Conservation (phyloP, 2,888 invertebrate species). For the Brachycybe producta region DNA sequence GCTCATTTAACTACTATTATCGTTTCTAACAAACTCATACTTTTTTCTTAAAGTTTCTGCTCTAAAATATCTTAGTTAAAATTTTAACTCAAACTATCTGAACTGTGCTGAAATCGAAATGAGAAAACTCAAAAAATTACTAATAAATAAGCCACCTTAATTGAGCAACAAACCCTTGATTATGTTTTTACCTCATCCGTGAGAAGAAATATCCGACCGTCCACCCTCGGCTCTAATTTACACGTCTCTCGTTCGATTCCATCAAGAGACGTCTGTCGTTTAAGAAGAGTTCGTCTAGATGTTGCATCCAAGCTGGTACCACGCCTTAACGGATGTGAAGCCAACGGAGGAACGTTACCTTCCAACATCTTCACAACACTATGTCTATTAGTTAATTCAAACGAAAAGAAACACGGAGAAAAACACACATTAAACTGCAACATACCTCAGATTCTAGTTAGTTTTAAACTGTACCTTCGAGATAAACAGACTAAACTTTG, state of each 20-base stretch:
- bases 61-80: too few species aligned
- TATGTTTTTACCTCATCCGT: conserved; percentile 53
- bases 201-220: conserved; percentile 64
- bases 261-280: conserved; percentile 40
- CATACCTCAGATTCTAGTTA: background rate
- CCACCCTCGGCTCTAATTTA: conserved; percentile 63
- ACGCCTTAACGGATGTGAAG: conserved; percentile 22
- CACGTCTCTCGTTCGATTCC: conserved; percentile 70
- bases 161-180: too few species aligned
- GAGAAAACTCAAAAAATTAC: too few species aligned
- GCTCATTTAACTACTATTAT: too few species aligned
- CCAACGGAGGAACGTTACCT: conserved; percentile 35
- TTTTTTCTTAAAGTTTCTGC: too few species aligned
- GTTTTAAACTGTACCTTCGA: conserved; percentile 42
- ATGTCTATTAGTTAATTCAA: conserved; percentile 37
- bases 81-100: too few species aligned
- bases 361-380: conserved; percentile 67
- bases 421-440: background rate
- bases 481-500: conserved; percentile 74
- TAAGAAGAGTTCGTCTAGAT: conserved; percentile 22
- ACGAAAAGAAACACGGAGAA: background rate
- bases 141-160: too few species aligned
- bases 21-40: too few species aligned
- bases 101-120: too few species aligned
- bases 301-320: conserved; percentile 24